Conservation (phyloP, 1,140 invertebrate genomes). For the Hydropsyche tenuis region DNA sequence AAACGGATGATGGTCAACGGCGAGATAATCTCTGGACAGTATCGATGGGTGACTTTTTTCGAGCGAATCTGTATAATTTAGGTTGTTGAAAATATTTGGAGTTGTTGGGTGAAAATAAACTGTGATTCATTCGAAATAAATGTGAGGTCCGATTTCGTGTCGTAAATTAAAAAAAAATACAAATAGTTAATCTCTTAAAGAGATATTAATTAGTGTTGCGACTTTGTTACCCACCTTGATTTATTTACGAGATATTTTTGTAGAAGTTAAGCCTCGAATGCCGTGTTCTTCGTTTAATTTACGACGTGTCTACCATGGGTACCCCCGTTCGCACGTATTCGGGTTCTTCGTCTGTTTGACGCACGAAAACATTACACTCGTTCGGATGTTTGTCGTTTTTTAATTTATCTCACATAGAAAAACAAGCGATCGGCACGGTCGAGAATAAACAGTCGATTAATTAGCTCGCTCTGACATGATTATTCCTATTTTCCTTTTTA, state of each 20-base stretch:
- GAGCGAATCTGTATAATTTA: too few species aligned
- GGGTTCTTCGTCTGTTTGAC: constrained; percentile 4
- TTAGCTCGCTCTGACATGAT: neutral
- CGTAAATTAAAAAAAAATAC: neutral
- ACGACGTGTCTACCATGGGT: neutral
- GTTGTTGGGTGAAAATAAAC: too few species aligned
- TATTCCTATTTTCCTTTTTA: too few species aligned
- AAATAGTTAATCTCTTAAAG: neutral
- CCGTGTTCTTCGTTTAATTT: neutral
- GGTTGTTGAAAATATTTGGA: too few species aligned
- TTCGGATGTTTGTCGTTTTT: neutral
- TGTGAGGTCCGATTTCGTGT: too few species aligned
- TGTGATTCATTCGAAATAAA: too few species aligned
- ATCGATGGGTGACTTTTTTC: too few species aligned
- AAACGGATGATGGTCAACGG: too few species aligned
- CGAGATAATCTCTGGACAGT: too few species aligned
- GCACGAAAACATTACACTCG: neutral
- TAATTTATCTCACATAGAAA: constrained; percentile 5
- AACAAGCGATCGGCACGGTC: neutral
- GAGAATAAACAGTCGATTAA: neutral
- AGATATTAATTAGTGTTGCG: constrained; percentile 15
- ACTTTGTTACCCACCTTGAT: neutral
- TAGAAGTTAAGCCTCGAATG: neutral
- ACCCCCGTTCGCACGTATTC: constrained; percentile 6
- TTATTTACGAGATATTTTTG: constrained; percentile 11